These are phyloP conservation scores for Diarsia mendica DNA, from an alignment of 2,888 invertebrate genomes.

Conservation along the genomic window DNA sequence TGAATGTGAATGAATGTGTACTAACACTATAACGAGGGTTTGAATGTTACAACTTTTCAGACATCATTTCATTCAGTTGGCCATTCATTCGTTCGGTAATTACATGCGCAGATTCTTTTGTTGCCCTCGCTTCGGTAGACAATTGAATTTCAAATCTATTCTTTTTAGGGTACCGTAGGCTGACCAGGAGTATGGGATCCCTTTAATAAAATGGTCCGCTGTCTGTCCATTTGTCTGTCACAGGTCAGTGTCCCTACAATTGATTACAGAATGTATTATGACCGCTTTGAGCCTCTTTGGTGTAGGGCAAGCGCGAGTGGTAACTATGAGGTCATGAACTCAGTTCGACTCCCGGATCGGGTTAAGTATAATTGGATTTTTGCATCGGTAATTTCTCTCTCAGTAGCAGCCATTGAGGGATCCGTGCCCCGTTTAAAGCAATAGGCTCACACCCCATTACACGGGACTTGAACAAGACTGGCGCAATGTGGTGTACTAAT, in stretches of 20 bases:
- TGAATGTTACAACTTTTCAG: slow-evolving; percentile 81
- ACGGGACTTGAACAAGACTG: too few species aligned
- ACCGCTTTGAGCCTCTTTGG: background rate
- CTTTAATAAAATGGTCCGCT: background rate
- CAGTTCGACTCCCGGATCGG: too few species aligned
- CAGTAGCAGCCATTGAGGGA: too few species aligned
- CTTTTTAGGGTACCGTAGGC: slow-evolving; percentile 53
- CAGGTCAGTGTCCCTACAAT: too few species aligned
- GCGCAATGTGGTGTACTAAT: too few species aligned
- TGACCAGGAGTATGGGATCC: background rate
- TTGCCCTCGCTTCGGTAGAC: slow-evolving; percentile 77
- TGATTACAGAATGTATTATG: background rate
- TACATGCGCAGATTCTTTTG: slow-evolving; percentile 81
- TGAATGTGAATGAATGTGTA: slow-evolving; percentile 73
- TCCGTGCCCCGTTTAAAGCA: too few species aligned
- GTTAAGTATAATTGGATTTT: too few species aligned
- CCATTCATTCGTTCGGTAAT: slow-evolving; percentile 79
- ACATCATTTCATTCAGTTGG: slow-evolving; percentile 77
- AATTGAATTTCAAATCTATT: slow-evolving; percentile 81
- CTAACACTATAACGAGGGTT: slow-evolving; percentile 57
- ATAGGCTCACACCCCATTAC: too few species aligned
- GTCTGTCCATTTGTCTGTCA: slow-evolving; percentile 44
- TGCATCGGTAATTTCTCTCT: too few species aligned
- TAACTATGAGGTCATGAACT: too few species aligned
- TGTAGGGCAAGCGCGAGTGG: too few species aligned